Conservation (phyloP, 1,140 invertebrate genomes). For the Trissolcus basalis region DNA sequence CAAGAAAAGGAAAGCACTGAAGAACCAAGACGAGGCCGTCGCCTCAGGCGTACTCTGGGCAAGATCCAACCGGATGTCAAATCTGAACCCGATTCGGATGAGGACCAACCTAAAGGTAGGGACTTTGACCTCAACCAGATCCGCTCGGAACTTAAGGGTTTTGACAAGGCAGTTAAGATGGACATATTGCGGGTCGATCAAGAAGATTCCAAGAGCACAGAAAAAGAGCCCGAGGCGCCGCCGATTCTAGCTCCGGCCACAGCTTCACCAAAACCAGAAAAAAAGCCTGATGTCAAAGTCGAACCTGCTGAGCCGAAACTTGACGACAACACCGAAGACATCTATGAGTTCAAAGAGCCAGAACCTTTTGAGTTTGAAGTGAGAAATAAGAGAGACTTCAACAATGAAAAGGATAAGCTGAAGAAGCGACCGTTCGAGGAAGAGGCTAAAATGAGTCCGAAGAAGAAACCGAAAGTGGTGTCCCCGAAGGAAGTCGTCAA, state of each 20-base stretch:
- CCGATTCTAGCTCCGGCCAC: constrained; percentile 3
- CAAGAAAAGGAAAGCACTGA: constrained; percentile 68
- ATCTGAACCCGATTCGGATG: constrained; percentile 71
- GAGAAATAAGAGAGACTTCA: constrained; percentile 75
- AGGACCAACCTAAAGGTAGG: constrained; percentile 79
- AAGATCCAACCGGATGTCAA: constrained; percentile 67
- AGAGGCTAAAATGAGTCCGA: constrained; percentile 65
- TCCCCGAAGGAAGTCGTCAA: constrained; percentile 61
- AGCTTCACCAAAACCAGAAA: constrained; percentile 58
- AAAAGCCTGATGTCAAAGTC: constrained; percentile 57
- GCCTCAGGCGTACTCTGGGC: constrained; percentile 63
- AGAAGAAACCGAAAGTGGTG: constrained; percentile 68
- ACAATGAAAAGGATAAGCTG: constrained; percentile 69
- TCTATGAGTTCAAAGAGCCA: constrained; percentile 93
- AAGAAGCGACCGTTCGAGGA: constrained; percentile 73
- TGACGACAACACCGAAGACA: constrained; percentile 79
- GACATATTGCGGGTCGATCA: constrained; percentile 65
- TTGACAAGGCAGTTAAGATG: constrained; percentile 80
- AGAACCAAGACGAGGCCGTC: constrained; percentile 68
- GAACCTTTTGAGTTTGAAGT: constrained; percentile 90
- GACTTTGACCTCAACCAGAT: constrained; percentile 91
- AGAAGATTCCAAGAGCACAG: constrained; percentile 59
- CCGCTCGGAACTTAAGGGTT: constrained; percentile 87
- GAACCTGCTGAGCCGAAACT: constrained; percentile 62
- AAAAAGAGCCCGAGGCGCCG: constrained; percentile 60